Conservation (phyloP, 2,797 vertebrate species). For the Prunella strophiata region DNA sequence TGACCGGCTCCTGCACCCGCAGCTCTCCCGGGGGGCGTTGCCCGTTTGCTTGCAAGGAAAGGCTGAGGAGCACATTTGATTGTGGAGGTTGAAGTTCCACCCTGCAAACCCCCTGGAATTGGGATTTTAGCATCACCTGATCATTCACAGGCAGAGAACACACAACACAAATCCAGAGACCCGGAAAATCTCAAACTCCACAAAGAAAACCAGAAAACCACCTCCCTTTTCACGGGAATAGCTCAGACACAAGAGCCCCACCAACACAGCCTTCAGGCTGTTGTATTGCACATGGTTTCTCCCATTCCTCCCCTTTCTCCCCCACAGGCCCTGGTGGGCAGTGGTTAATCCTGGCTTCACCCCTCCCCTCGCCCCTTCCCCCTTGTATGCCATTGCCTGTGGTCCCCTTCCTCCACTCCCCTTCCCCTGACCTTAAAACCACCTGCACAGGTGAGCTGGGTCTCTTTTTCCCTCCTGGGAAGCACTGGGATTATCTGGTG, state of each 20-base stretch:
- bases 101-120: neutral
- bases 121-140: neutral
- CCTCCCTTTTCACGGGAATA: rapidly evolving
- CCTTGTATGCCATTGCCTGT: no score
- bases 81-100: neutral
- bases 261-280: rapidly evolving
- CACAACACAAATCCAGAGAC: neutral
- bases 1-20: neutral
- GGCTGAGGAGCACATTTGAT: neutral
- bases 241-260: neutral
- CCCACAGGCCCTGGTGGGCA: no score
- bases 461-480: no score
- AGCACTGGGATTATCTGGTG: no score
- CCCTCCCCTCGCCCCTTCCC: no score
- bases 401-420: no score
- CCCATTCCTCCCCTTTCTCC: no score
- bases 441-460: no score
- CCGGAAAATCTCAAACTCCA: neutral
- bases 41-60: neutral
- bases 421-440: no score
- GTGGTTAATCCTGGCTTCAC: no score
- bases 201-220: neutral
- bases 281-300: no score
- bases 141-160: rapidly evolving
- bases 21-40: neutral